Evolutionary conservation across 2,888 invertebrate species (phyloP).

Genomic region (Caenorhabditis zanzibari): DNA sequence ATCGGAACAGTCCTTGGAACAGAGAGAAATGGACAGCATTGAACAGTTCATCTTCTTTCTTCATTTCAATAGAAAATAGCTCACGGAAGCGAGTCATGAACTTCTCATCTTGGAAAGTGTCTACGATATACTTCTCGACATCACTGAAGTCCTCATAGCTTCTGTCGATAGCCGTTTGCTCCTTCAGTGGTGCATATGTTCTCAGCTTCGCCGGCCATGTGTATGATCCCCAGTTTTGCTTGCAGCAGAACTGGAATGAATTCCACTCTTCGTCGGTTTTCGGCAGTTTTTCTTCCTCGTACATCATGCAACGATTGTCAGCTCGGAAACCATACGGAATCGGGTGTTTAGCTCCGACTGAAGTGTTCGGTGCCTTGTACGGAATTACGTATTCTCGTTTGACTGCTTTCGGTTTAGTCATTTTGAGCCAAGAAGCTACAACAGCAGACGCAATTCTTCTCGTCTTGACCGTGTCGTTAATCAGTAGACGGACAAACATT

Average conservation of each 20-base stretch:
- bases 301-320: slow-evolving; percentile 85
- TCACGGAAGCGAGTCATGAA: slow-evolving; percentile 68
- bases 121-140: slow-evolving; percentile 74
- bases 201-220: slow-evolving; percentile 85
- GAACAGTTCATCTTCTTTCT: slow-evolving; percentile 91
- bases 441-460: slow-evolving; percentile 85
- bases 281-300: slow-evolving; percentile 85
- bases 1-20: slow-evolving; percentile 90
- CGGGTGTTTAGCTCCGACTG: slow-evolving; percentile 79
- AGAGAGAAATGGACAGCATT: slow-evolving; percentile 88
- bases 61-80: slow-evolving; percentile 86
- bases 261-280: slow-evolving; percentile 89
- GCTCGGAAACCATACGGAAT: slow-evolving; percentile 86
- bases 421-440: slow-evolving; percentile 79
- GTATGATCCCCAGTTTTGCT: slow-evolving; percentile 87
- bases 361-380: slow-evolving; percentile 70
- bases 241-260: slow-evolving; percentile 88
- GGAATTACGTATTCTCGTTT: slow-evolving; percentile 69
- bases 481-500: slow-evolving; percentile 87
- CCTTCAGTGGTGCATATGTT: slow-evolving; percentile 75
- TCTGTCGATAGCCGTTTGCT: slow-evolving; percentile 76
- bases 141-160: slow-evolving; percentile 65
- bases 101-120: slow-evolving; percentile 68
- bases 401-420: slow-evolving; percentile 79
- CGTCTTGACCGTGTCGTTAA: slow-evolving; percentile 90